Percentiles rank a stretch among this genome's conserved stretches.
These are phyloP conservation scores for Periphyllus acericola DNA, from an alignment of 2,888 invertebrate species.

Conservation along the genomic window DNA sequence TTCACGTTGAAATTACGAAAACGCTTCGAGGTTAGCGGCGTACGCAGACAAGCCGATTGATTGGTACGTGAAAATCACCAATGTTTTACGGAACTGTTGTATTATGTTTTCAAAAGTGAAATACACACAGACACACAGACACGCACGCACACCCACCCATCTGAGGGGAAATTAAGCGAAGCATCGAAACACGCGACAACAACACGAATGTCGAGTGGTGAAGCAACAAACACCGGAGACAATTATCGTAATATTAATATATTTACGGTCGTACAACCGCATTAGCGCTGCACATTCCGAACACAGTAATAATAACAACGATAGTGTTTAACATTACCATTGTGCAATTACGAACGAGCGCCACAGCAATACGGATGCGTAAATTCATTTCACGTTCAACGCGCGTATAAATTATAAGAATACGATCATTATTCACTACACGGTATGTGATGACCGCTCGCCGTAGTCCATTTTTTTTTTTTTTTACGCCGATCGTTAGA, in stretches of 20 bases:
- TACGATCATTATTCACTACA: not conserved
- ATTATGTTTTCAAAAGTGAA: no score
- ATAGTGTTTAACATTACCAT: not conserved
- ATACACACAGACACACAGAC: no score
- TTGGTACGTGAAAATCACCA: no score
- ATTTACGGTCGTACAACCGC: not conserved
- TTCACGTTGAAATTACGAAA: no score
- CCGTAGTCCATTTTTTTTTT: constrained; percentile 1
- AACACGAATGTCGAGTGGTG: no score
- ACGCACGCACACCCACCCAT: no score
- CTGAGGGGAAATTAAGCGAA: not conserved
- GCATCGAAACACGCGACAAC: not conserved
- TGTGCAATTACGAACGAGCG: not conserved
- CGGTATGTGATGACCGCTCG: not conserved
- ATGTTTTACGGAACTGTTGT: no score
- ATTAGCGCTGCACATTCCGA: not conserved
- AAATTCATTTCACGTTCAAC: constrained; percentile 6
- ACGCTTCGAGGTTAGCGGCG: no score
- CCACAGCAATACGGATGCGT: not conserved
- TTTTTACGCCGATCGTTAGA: not conserved
- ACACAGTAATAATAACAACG: not conserved
- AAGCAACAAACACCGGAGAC: not conserved
- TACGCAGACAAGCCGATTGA: no score
- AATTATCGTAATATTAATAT: not conserved
- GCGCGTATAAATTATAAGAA: constrained; percentile 21